Conservation (phyloP, 2,797 vertebrate genomes). For the Nyctalus aviator region DNA sequence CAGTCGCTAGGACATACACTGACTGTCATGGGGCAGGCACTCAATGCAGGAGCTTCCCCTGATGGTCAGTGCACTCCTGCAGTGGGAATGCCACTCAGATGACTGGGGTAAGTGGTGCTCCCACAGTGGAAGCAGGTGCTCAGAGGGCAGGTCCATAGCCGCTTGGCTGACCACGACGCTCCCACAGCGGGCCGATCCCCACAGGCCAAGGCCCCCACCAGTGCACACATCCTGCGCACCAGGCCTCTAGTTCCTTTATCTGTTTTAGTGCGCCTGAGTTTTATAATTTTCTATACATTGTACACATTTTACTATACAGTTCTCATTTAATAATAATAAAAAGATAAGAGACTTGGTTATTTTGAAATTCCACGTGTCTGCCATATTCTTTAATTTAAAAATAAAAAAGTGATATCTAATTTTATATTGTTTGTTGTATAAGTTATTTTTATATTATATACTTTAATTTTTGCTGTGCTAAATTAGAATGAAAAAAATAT, state of each 20-base stretch:
- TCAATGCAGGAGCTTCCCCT: too few relatives aligned
- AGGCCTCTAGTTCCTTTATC: background rate
- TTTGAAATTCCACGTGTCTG: background rate
- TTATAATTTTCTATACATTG: background rate
- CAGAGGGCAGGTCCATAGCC: too few relatives aligned
- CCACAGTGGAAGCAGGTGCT: too few relatives aligned
- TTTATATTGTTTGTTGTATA: background rate
- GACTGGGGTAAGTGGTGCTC: too few relatives aligned
- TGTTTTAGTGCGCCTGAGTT: background rate
- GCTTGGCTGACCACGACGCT: too few relatives aligned
- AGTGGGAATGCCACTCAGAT: too few relatives aligned
- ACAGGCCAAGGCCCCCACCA: too few relatives aligned
- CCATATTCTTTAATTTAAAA: background rate
- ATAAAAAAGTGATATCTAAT: background rate
- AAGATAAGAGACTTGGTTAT: background rate
- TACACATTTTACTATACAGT: background rate
- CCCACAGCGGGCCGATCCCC: too few relatives aligned
- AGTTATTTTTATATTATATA: background rate
- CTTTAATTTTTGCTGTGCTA: slow-evolving; percentile 29
- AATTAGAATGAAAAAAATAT: background rate
- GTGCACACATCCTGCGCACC: too few relatives aligned
- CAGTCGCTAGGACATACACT: too few relatives aligned
- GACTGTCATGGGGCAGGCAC: too few relatives aligned
- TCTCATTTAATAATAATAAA: background rate
- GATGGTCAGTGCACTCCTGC: too few relatives aligned